These are phyloP conservation scores for Cheilosia grossa DNA, from an alignment of 2,888 invertebrate species.

Conservation along the genomic window DNA sequence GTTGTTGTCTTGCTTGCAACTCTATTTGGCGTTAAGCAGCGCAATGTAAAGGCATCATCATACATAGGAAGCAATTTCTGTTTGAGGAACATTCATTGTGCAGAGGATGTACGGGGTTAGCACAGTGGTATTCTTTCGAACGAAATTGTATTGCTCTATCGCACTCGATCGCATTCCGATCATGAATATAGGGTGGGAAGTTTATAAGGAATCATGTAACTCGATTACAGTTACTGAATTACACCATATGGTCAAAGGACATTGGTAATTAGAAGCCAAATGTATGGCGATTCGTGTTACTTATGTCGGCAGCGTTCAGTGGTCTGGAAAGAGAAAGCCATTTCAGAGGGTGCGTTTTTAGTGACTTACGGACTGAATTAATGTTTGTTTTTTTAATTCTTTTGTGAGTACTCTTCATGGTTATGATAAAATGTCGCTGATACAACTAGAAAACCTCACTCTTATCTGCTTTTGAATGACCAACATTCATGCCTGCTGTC, in stretches of 20 bases:
- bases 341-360: too few species aligned
- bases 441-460: too few species aligned
- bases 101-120: neutral
- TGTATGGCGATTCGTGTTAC: neutral
- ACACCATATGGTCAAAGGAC: constrained; percentile 24
- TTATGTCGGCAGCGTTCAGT: neutral
- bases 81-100: neutral
- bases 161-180: constrained; percentile 21
- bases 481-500: too few species aligned
- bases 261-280: constrained; percentile 1
- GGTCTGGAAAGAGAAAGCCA: neutral
- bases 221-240: constrained; percentile 5
- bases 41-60: too few species aligned
- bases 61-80: neutral
- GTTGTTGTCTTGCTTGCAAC: constrained; percentile 3
- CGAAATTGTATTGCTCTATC: constrained; percentile 7
- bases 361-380: too few species aligned
- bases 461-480: too few species aligned
- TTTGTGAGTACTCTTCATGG: too few species aligned
- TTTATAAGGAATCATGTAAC: constrained; percentile 2
- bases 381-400: too few species aligned
- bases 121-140: neutral
- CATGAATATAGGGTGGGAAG: neutral
- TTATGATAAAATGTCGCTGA: too few species aligned
- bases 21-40: constrained; percentile 18